These are phyloP conservation scores for Aplochiton taeniatus DNA, from an alignment of 2,797 vertebrate species.

Conservation along the genomic window DNA sequence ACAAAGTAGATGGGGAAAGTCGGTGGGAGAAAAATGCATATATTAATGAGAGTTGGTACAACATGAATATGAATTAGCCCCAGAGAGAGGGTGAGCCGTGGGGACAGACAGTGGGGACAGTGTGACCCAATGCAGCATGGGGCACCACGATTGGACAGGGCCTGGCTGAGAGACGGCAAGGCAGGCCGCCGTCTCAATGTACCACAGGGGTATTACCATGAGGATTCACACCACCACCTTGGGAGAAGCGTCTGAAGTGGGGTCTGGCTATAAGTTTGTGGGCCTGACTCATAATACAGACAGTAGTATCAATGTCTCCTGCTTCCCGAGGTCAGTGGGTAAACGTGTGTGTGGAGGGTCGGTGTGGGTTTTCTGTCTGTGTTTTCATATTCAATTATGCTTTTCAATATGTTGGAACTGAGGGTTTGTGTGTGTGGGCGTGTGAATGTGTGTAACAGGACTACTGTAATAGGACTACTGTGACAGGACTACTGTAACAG, in stretches of 20 bases:
- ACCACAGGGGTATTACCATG: conserved; percentile 48
- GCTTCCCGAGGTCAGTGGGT: too few relatives aligned
- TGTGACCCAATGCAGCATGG: conserved; percentile 15
- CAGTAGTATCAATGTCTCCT: too few relatives aligned
- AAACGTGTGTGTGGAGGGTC: too few relatives aligned
- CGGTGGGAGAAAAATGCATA: background rate
- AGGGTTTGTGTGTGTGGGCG: too few relatives aligned
- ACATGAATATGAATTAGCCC: conserved; percentile 54
- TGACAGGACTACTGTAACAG: conserved; percentile 50
- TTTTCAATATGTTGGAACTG: too few relatives aligned
- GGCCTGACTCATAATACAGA: too few relatives aligned
- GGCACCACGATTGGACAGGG: conserved; percentile 46
- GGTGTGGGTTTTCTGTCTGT: too few relatives aligned
- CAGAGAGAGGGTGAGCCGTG: conserved; percentile 35
- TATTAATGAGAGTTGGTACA: conserved; percentile 5
- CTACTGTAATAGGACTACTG: conserved; percentile 48
- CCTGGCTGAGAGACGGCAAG: too few relatives aligned
- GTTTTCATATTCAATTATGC: too few relatives aligned
- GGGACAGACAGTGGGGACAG: conserved; percentile 9
- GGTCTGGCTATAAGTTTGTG: too few relatives aligned
- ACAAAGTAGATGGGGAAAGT: too few relatives aligned
- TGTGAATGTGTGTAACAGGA: conserved; percentile 11
- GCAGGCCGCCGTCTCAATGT: conserved; percentile 41
- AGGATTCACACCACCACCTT: conserved; percentile 44
- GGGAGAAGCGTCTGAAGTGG: conserved; percentile 32